These are phyloP conservation scores for Listrodromus nycthemerus DNA, from an alignment of 2,888 invertebrate genomes.

Conservation along the genomic window DNA sequence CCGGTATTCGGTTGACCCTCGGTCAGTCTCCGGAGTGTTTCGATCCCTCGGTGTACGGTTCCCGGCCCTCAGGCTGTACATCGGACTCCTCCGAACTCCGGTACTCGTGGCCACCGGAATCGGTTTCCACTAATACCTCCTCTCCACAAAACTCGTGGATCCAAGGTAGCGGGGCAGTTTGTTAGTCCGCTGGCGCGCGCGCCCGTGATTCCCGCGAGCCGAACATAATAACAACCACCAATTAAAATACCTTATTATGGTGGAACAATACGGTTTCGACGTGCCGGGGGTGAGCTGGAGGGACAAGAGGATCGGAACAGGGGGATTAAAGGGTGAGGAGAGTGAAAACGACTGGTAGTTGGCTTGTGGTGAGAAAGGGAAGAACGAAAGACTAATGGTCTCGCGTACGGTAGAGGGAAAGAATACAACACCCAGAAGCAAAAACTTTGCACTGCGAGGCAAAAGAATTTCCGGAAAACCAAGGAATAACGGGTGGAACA, in stretches of 20 bases:
- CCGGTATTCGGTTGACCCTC: conserved; percentile 80
- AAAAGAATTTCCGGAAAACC: conserved; percentile 34
- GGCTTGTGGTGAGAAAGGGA: conserved; percentile 46
- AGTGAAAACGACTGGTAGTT: conserved; percentile 46
- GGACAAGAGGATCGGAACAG: conserved; percentile 54
- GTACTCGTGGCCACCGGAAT: conserved; percentile 29
- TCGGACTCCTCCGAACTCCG: conserved; percentile 44
- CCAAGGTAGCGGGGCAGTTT: conserved; percentile 63
- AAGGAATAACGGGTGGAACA: neutral
- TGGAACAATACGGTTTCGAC: conserved; percentile 76
- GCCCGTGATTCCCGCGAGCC: conserved; percentile 66
- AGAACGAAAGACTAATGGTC: conserved; percentile 60
- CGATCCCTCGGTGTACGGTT: conserved; percentile 55
- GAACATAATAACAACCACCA: conserved; percentile 81
- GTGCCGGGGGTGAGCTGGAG: conserved; percentile 68
- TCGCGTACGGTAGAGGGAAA: conserved; percentile 26
- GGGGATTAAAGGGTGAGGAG: conserved; percentile 35
- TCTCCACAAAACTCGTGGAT: conserved; percentile 20
- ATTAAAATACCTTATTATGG: conserved; percentile 83
- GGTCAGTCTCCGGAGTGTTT: conserved; percentile 74
- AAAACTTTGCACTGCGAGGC: neutral
- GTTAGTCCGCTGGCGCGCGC: conserved; percentile 45
- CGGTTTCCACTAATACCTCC: conserved; percentile 38
- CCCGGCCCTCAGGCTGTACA: conserved; percentile 32
- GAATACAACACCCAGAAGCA: conserved; percentile 27